Conservation (phyloP, 2,888 invertebrate species). For the Dioctria rufipes region DNA sequence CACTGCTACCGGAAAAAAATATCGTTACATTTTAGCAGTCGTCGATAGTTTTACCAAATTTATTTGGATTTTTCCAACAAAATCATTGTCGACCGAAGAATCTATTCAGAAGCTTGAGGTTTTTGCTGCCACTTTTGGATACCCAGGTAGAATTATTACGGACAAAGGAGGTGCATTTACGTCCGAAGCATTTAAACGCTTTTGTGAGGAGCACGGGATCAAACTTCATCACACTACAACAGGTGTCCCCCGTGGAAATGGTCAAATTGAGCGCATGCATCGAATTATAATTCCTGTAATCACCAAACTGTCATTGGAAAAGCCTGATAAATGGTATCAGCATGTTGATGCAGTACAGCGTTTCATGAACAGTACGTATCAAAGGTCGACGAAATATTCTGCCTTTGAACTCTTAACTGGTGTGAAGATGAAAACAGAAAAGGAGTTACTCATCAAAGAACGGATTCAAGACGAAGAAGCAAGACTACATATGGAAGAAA, state of each 20-base stretch:
- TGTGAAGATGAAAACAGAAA: slow-evolving; percentile 5
- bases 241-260: not conserved
- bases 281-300: not conserved
- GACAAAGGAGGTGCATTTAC: not conserved
- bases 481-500: too few species aligned
- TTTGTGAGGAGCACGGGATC: not conserved
- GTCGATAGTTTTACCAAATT: too few species aligned
- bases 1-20: not conserved
- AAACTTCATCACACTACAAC: not conserved
- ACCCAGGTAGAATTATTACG: not conserved
- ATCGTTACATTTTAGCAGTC: not conserved
- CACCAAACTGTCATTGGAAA: not conserved
- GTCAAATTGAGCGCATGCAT: too few species aligned
- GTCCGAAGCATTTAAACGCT: not conserved
- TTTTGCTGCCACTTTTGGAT: too few species aligned
- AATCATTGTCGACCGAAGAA: not conserved
- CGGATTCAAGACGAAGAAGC: not conserved
- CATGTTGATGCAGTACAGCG: not conserved
- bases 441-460: not conserved
- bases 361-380: not conserved
- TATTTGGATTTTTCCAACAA: too few species aligned
- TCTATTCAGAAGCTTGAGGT: not conserved
- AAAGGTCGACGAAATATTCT: not conserved
- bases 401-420: not conserved
- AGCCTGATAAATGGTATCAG: not conserved